phyloP scores from a whole-genome alignment of 2,797 vertebrate genomes.

The Spinibarbus caldwelli region DNA sequence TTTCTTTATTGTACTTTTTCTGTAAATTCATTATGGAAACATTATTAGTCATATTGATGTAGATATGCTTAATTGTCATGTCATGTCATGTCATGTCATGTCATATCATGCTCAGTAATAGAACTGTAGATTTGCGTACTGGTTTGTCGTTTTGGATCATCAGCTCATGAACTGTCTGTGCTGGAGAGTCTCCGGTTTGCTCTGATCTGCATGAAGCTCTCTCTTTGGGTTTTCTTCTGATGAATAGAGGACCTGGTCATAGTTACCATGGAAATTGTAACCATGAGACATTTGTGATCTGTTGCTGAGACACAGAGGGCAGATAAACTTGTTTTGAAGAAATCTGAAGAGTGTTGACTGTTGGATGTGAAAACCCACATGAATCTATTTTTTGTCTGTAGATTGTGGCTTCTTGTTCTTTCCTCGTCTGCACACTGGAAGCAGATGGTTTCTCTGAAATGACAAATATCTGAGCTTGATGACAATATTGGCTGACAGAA shows the following conservation, averaged over 20 bases:
- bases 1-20: too few relatives aligned
- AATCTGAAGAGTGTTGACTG: not conserved
- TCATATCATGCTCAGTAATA: too few relatives aligned
- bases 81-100: too few relatives aligned
- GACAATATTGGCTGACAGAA: constrained; percentile 9
- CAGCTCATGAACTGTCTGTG: not conserved
- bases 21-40: too few relatives aligned
- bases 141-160: not conserved
- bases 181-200: not conserved
- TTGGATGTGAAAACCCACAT: not conserved
- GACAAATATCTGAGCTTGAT: not conserved
- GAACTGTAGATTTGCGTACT: too few relatives aligned
- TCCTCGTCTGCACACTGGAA: not conserved
- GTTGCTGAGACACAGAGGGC: constrained; percentile 38
- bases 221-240: constrained; percentile 26
- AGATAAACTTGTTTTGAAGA: constrained; percentile 8
- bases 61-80: too few relatives aligned
- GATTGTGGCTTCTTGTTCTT: not conserved
- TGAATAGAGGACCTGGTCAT: constrained; percentile 52
- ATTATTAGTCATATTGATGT: too few relatives aligned
- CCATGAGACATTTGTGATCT: constrained; percentile 56
- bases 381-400: not conserved
- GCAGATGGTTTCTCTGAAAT: constrained; percentile 6
- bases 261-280: constrained; percentile 73
- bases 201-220: constrained; percentile 17